These are phyloP conservation scores for Cyphomyrus plagiostoma DNA, from an alignment of 2,113 vertebrate genomes.

Conservation along the genomic window DNA sequence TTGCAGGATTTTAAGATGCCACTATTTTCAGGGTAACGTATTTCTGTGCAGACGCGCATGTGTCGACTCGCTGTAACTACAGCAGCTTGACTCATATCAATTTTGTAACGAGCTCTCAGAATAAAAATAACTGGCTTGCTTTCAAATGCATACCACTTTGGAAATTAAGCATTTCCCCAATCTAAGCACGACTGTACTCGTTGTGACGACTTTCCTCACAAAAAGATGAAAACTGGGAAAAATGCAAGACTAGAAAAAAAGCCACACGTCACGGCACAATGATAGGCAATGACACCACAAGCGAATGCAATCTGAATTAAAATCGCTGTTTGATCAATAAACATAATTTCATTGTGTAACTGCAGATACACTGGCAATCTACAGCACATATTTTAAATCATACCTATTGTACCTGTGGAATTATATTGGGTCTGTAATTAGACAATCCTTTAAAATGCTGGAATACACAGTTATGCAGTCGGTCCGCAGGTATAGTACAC, in stretches of 20 bases:
- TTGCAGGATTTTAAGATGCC: background rate
- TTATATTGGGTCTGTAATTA: background rate
- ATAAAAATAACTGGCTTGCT: background rate
- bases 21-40: background rate
- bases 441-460: background rate
- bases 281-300: background rate
- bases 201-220: background rate
- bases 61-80: background rate
- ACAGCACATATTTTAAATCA: background rate
- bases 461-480: background rate
- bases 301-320: background rate
- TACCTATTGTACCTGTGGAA: background rate
- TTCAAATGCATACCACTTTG: background rate
- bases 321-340: background rate
- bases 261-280: background rate
- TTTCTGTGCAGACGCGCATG: background rate
- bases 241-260: background rate
- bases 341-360: background rate
- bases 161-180: background rate
- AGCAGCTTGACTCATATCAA: background rate
- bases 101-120: background rate
- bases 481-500: background rate
- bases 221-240: background rate
- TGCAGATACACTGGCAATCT: background rate
- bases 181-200: background rate